phyloP scores from a whole-genome alignment of 2,797 vertebrate species.

The Discoglossus pictus region DNA sequence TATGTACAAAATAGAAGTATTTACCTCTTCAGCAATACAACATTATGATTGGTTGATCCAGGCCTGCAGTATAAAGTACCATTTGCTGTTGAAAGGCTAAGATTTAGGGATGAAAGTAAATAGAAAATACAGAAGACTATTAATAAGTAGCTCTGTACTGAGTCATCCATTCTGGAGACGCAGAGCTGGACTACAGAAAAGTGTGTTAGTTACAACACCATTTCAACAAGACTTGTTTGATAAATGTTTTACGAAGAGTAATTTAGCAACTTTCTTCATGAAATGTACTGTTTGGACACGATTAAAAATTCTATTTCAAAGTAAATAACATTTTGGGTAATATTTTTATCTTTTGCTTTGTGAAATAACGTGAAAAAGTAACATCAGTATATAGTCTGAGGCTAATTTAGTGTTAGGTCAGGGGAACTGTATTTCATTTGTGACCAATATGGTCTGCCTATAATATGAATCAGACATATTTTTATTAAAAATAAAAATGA shows the following conservation, averaged over 20 bases:
- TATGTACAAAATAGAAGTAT: too few relatives aligned
- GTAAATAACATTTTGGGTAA: constrained; percentile 34
- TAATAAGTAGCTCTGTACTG: neutral
- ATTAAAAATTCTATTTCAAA: constrained; percentile 34
- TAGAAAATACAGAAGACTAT: neutral
- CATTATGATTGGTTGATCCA: too few relatives aligned
- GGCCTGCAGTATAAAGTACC: too few relatives aligned
- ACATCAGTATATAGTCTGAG: neutral
- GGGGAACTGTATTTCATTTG: too few relatives aligned
- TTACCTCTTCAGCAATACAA: too few relatives aligned
- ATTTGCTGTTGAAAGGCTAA: too few relatives aligned
- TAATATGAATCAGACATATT: too few relatives aligned
- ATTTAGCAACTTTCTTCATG: constrained; percentile 38
- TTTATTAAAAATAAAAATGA: too few relatives aligned
- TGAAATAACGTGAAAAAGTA: constrained; percentile 13
- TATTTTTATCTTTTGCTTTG: constrained; percentile 28
- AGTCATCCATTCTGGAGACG: constrained; percentile 12
- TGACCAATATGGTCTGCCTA: too few relatives aligned
- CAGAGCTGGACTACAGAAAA: constrained; percentile 8
- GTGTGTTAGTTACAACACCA: constrained; percentile 18
- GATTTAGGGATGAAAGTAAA: too few relatives aligned
- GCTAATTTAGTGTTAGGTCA: constrained; percentile 31
- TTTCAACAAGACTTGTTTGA: constrained; percentile 33
- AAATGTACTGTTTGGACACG: constrained; percentile 7
- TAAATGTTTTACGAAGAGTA: constrained; percentile 18